Percentiles rank a stretch among this genome's conserved stretches.
Conservation (phyloP, 2,797 vertebrate species). For the Xyrichtys novacula region DNA sequence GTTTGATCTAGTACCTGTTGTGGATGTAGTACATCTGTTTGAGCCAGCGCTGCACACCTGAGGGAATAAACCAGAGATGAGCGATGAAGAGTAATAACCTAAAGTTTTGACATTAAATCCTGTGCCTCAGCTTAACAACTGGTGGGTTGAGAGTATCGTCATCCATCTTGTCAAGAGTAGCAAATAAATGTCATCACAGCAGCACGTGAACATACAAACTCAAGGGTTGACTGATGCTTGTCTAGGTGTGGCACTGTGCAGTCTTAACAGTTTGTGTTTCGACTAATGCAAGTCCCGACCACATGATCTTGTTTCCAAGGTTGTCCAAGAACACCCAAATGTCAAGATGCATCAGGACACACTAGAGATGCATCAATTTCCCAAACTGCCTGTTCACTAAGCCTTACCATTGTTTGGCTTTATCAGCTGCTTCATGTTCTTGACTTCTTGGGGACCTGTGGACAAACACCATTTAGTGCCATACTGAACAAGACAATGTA, state of each 20-base stretch:
- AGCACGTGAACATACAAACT: constrained; percentile 72
- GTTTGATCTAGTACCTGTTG: constrained; percentile 25
- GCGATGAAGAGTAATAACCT: fast-evolving
- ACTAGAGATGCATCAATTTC: constrained; percentile 39
- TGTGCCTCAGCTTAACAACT: constrained; percentile 88
- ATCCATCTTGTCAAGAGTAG: constrained; percentile 94
- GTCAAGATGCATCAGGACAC: background rate
- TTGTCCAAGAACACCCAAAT: background rate
- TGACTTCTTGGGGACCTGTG: background rate
- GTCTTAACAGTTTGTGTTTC: background rate
- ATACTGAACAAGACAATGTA: fast-evolving
- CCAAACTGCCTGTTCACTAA: fast-evolving
- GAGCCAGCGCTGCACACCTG: background rate
- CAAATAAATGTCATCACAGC: constrained; percentile 95
- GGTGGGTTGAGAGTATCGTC: constrained; percentile 92
- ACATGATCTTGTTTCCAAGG: too few species aligned
- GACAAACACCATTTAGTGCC: background rate
- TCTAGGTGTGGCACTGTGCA: background rate
- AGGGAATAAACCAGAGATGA: background rate
- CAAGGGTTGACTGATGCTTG: constrained; percentile 22
- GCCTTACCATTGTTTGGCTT: background rate
- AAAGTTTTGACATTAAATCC: fast-evolving
- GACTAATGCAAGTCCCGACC: background rate
- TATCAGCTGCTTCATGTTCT: fast-evolving
- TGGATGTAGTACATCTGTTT: fast-evolving